phyloP scores from a whole-genome alignment of 2,888 invertebrate genomes.

The Timema cristinae region DNA sequence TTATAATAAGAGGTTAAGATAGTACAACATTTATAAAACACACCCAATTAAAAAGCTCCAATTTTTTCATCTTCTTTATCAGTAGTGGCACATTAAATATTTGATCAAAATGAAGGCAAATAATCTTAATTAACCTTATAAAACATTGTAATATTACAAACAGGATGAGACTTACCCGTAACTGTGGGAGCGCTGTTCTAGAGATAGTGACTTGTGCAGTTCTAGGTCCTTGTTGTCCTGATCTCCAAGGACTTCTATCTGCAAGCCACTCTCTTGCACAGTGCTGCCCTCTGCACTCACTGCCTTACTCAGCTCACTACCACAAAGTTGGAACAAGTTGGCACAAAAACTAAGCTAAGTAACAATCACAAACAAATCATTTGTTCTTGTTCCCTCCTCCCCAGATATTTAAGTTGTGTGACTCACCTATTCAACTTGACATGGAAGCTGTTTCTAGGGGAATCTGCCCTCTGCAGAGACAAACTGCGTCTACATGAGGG shows the following conservation, averaged over 20 bases:
- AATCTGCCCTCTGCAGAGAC: conserved; percentile 25
- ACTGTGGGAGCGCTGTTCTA: conserved; percentile 35
- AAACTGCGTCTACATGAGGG: conserved; percentile 24
- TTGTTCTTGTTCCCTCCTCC: too few relatives aligned
- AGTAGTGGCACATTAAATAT: too few relatives aligned
- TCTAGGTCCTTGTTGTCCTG: conserved; percentile 26
- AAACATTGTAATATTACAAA: not conserved
- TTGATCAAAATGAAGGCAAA: too few relatives aligned
- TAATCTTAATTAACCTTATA: too few relatives aligned
- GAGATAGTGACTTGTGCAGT: conserved; percentile 24
- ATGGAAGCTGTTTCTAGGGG: conserved; percentile 25
- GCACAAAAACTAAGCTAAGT: too few relatives aligned
- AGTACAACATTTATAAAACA: too few relatives aligned
- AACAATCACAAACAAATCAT: too few relatives aligned
- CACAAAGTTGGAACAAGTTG: too few relatives aligned
- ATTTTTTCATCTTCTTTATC: too few relatives aligned
- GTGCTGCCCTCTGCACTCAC: not conserved
- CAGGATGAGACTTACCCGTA: conserved; percentile 33
- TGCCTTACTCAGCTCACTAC: conserved; percentile 2
- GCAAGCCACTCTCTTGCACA: conserved; percentile 23
- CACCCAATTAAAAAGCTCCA: too few relatives aligned
- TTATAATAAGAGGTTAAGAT: too few relatives aligned
- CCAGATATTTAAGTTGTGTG: too few relatives aligned
- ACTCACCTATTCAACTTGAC: conserved; percentile 10
- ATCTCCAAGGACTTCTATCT: conserved; percentile 21